Evolutionary conservation across 2,113 vertebrate genomes (phyloP), one percentile per base, ranked within the genome.

Genomic region (Toxotes jaculatrix): DNA sequence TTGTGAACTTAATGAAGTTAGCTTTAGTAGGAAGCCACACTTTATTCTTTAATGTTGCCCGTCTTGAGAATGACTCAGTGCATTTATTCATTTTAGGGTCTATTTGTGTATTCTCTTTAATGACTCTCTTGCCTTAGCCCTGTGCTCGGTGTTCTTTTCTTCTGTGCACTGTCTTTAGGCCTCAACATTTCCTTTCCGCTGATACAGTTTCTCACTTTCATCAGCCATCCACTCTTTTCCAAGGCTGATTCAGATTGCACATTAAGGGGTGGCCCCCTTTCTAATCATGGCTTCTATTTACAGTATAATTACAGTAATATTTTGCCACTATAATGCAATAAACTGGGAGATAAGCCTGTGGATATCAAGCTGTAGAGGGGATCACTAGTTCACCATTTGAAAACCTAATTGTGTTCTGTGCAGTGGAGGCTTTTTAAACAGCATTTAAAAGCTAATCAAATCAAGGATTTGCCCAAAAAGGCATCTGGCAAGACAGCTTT

Each of bases 381-480:
- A 89, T 93, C 93, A 87, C 88, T 74, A 63, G 89, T 90, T 93
- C 88, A 86, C 88, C 77, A 77, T 90, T 87, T 93, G 68, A 83
- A 88, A 84, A 86, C 78, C 87, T 94, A 93, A 94, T 92, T 93
- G 90, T 92, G 67, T 86, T 92, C 76, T 78, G 63, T 88, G 82
- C 74, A 77, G 83, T 70, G 60, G 62, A 72, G 87, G 79, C 85
- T 83, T 93, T 92, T 91, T 86, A 90, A 93, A 92, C 88, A 87
- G 72, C 87, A 87, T 94, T 94, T 94, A 88, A 93, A 92, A 90
- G 90, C 89, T 90, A 94, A 93, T 95, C 93, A 94, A 92, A 93
- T 94, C 87, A 91, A 86, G 86, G 87, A 85, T 88, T 90, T 90
- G 85, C 85, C 88, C 88, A 91, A 85, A 93, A 90, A 93, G 83